Conservation (phyloP, 2,113 vertebrate genomes). For the Miniopterus natalensis region DNA sequence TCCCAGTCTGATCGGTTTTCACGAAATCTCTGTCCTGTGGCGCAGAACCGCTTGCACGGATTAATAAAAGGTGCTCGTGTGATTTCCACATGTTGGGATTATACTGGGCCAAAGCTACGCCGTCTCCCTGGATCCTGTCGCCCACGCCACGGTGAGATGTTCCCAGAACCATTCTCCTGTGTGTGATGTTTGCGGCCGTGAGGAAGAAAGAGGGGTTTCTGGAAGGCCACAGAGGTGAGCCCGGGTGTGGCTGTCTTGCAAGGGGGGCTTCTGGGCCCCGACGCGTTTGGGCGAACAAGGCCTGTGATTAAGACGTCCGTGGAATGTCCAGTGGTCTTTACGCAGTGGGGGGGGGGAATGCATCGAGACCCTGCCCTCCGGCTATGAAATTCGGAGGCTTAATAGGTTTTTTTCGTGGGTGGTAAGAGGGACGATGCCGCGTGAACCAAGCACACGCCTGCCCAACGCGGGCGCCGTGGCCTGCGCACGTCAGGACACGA, state of each 20-base stretch:
- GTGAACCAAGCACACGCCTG: not conserved
- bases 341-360: conserved; percentile 18
- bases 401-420: conserved; percentile 60
- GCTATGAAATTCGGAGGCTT: conserved; percentile 60
- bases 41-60: too few species aligned
- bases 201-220: conserved; percentile 80
- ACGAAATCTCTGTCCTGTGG: too few species aligned
- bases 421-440: conserved; percentile 62
- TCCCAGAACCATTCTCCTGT: conserved; percentile 70
- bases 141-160: too few species aligned
- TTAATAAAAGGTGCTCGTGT: too few species aligned
- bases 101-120: too few species aligned
- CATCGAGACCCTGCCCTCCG: conserved; percentile 40
- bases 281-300: conserved; percentile 73
- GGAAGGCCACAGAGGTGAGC: conserved; percentile 68
- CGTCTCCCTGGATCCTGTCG: too few species aligned
- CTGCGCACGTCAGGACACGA: conserved; percentile 77
- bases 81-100: too few species aligned
- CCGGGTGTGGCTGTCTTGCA: conserved; percentile 72
- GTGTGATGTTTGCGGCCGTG: conserved; percentile 75
- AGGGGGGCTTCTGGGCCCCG: conserved; percentile 71
- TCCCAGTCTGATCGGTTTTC: too few species aligned
- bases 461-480: conserved; percentile 60
- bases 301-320: conserved; percentile 77
- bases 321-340: conserved; percentile 19